Evolutionary conservation across 2,888 invertebrate genomes (phyloP).

Genomic region (Eledone cirrhosa): DNA sequence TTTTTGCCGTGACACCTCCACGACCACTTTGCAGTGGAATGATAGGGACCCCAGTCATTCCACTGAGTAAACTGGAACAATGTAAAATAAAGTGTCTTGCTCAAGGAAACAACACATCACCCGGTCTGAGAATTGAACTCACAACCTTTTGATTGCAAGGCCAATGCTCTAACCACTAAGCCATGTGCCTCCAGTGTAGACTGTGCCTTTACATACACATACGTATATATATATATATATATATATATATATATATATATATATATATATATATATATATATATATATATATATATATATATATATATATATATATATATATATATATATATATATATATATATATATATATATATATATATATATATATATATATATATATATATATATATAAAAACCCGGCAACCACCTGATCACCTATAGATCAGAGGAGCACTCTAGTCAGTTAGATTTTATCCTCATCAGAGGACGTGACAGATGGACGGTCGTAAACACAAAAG

Average conservation of each 20-base stretch:
- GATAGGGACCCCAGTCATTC: too few species aligned
- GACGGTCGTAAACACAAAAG: too few species aligned
- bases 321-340: conserved; percentile 3
- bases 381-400: conserved; percentile 5
- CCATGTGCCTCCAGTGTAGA: not conserved
- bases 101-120: not conserved
- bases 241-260: not conserved
- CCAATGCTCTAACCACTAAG: too few species aligned
- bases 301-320: conserved; percentile 3
- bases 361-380: not conserved
- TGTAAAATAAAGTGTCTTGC: not conserved
- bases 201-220: not conserved
- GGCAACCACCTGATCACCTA: too few species aligned
- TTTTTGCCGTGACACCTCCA: too few species aligned
- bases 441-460: too few species aligned
- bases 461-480: too few species aligned
- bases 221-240: not conserved
- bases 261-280: not conserved
- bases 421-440: too few species aligned
- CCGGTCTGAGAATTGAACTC: not conserved
- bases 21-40: too few species aligned
- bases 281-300: not conserved
- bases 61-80: too few species aligned
- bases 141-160: not conserved
- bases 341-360: not conserved